phyloP scores from a whole-genome alignment of 30 jellyfish, hydroid and myxozoan genomes.

The Aurelia coerulea region DNA sequence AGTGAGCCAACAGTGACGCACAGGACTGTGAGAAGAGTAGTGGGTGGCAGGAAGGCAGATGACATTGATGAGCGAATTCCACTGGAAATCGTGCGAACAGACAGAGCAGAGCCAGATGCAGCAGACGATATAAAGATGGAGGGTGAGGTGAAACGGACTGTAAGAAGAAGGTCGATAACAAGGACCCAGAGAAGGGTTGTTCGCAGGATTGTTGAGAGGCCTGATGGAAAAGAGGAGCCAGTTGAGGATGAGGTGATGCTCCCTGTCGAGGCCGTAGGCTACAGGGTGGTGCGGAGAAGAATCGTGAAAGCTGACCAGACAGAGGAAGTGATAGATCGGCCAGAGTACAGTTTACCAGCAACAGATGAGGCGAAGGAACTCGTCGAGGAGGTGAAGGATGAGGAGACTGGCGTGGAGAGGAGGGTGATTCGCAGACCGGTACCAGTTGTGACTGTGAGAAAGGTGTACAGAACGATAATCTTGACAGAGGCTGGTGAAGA shows the following conservation, averaged over 20 bases:
- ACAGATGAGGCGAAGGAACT: slow-evolving; percentile 49
- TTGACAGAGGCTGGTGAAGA: slow-evolving; percentile 50
- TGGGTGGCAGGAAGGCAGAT: slow-evolving; percentile 13
- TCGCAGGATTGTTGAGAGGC: slow-evolving; percentile 61
- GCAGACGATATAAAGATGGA: slow-evolving; percentile 57
- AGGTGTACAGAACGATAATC: slow-evolving; percentile 75
- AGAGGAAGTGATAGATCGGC: slow-evolving; percentile 45
- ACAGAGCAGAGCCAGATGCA: slow-evolving; percentile 69
- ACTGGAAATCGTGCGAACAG: slow-evolving; percentile 67
- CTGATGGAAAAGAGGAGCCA: slow-evolving; percentile 30
- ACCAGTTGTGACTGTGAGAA: slow-evolving; percentile 86
- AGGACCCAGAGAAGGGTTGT: slow-evolving; percentile 75
- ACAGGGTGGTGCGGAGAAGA: slow-evolving; percentile 49
- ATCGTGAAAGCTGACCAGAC: slow-evolving; percentile 53
- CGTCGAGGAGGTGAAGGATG: slow-evolving; percentile 58
- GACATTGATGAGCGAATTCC: slow-evolving; percentile 62
- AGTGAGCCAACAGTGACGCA: slow-evolving; percentile 60
- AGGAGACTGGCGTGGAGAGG: slow-evolving; percentile 55
- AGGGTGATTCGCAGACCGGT: slow-evolving; percentile 79
- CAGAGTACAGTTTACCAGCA: slow-evolving; percentile 70
- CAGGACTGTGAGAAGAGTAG: slow-evolving; percentile 76
- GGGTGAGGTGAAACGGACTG: slow-evolving; percentile 76
- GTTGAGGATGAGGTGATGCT: slow-evolving; percentile 55
- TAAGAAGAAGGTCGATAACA: slow-evolving; percentile 70
- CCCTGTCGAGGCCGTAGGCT: slow-evolving; percentile 49